Base-by-base conservation (phyloP, 2,888 invertebrate species). In the Archaeoteleia sp. region DNA sequence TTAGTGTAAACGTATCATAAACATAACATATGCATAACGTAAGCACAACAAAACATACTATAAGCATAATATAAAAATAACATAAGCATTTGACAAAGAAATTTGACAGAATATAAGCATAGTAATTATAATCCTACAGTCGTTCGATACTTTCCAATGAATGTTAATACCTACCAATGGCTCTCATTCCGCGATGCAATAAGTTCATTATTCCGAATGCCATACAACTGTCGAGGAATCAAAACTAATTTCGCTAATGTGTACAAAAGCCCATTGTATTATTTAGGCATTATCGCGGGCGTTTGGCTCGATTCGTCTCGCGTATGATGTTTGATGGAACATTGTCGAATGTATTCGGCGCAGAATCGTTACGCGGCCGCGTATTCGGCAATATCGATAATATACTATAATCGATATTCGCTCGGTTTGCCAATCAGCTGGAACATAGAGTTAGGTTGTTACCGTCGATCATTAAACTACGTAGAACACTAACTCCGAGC, bases 341-440 rank as follows among this genome's bases (percentile, higher is more conserved):
- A 43, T 62, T 45, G 39, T 55, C 49, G 42, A 43, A 63, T 23
- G 23, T 34, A 37, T 15, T 42, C n/a, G 12, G 30, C 12, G 30
- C 13, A 23, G 43, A 48, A 37, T 29, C 29, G 55, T 42, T 35
- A 17, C 39, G 15, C 39, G 1, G 1, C 1, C 35, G 2, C 15
- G n/a, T 12, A 14, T n/a, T 5, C 13, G 49, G 34, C 39, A 72
- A 65, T 74, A 74, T 67, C 60, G 62, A 67, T 71, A 65, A 73
- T 70, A 45, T 35, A 45, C 40, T 55, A 69, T 63, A 71, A 74
- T 73, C 74, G 70, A 74, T 74, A 67, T 55, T 65, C 63, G 63
- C 67, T 73, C 68, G 70, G 70, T 70, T 74, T 66, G 72, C 75
- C 74, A 75, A 75, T 74, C 76, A 74, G 65, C 58, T 60, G 48